Percentiles rank a stretch among this genome's conserved stretches.
Evolutionary conservation across 2,888 invertebrate species (phyloP).

Genomic region (Synanthedon tipuliformis): DNA sequence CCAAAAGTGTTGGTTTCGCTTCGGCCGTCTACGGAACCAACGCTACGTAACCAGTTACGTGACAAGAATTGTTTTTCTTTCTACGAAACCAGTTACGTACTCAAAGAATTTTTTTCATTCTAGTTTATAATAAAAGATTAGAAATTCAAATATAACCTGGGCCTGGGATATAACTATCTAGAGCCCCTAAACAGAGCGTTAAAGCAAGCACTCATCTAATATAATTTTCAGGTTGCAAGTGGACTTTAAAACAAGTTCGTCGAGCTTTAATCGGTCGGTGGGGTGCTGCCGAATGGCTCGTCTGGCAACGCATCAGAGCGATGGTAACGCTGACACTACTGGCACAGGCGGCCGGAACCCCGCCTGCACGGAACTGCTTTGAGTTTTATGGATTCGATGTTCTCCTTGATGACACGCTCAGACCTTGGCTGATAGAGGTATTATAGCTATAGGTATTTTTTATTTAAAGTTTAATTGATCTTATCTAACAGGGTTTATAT

Average conservation of each 20-base stretch:
- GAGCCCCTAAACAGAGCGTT: too few relatives aligned
- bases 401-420: slow-evolving; percentile 82
- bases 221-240: slow-evolving; percentile 78
- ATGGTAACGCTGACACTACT: slow-evolving; percentile 81
- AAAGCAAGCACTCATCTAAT: too few relatives aligned
- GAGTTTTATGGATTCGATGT: slow-evolving; percentile 94
- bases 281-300: slow-evolving; percentile 81
- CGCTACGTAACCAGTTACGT: too few relatives aligned
- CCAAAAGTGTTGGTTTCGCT: too few relatives aligned
- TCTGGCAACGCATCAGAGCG: slow-evolving; percentile 83
- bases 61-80: too few relatives aligned
- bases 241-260: slow-evolving; percentile 84
- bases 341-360: slow-evolving; percentile 79
- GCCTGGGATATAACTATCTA: too few relatives aligned
- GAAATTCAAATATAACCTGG: slow-evolving; percentile 5
- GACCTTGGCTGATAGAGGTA: slow-evolving; percentile 94
- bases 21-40: too few relatives aligned
- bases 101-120: too few relatives aligned
- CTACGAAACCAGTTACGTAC: too few relatives aligned
- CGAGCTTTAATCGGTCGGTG: slow-evolving; percentile 73
- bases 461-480: too few relatives aligned
- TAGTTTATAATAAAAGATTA: neutral
- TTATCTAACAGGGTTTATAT: neutral
- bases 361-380: slow-evolving; percentile 81
- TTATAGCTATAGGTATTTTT: neutral